phyloP scores from a whole-genome alignment of 2,113 vertebrate genomes.

The Mustelus asterias region DNA sequence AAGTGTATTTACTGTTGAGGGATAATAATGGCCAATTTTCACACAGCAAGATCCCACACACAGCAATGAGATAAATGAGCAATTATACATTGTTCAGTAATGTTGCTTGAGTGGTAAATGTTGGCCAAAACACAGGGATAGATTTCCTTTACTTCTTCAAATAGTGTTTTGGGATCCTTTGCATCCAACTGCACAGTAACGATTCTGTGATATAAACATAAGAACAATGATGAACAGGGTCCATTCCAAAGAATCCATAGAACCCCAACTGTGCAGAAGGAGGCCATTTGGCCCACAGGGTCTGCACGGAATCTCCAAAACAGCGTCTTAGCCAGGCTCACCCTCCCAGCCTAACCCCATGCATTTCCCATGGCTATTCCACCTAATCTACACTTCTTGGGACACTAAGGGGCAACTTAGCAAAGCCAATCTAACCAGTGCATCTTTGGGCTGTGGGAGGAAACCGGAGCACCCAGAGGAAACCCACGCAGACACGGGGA shows the following conservation, averaged over 20 bases:
- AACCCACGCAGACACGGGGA: no score
- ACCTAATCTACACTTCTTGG: no score
- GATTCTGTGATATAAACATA: not conserved
- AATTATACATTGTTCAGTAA: not conserved
- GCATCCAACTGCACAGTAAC: not conserved
- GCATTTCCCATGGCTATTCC: no score
- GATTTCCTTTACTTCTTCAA: not conserved
- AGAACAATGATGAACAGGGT: not conserved
- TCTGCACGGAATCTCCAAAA: no score
- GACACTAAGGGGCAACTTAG: no score
- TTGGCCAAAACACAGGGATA: not conserved
- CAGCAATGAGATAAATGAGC: not conserved
- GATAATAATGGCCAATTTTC: not conserved
- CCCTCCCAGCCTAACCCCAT: no score
- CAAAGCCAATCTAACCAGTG: no score
- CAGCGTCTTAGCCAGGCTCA: no score
- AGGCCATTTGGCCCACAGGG: no score
- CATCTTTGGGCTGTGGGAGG: no score
- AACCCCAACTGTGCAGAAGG: no score
- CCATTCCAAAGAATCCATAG: not conserved
- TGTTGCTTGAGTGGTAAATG: not conserved
- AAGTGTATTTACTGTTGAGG: not conserved
- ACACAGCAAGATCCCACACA: not conserved
- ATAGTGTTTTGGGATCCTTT: not conserved
- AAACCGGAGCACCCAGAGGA: no score